Evolutionary conservation across 2,113 vertebrate genomes (phyloP), one percentile per base, ranked within the genome.

Genomic region (Pontoporia blainvillei): DNA sequence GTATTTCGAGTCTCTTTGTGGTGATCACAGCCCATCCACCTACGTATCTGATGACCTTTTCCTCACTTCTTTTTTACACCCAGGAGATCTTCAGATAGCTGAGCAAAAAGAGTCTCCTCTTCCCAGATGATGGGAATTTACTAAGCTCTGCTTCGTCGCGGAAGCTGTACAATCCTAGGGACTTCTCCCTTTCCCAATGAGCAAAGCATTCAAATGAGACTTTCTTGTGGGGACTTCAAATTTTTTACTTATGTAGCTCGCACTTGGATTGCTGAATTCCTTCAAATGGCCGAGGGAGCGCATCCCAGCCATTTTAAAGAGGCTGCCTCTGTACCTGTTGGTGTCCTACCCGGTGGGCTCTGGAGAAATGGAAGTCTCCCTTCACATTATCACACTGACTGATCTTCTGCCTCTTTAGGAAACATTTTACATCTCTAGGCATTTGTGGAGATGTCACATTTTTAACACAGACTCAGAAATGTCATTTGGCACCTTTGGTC

Each of bases 381-480:
- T 69, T 59, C 10, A 3, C 5, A 0, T 73, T 20, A n/a, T 13
- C n/a, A 9, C 25, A 36, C 0, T 3, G 52, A 25, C 79, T 36
- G 31, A 41, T 23, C 76, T 57, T 59, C 10, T 52, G 34, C 62
- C 59, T 90, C 23, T 76, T 92, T 21, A n/a, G 71, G 46, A 92
- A 57, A 20, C 76, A 46, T 14, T 66, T 31, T 34, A 44, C 27
- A 72, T 20, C 36, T 41, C 75, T 9, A 78, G 75, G 34, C 6
- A 44, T 93, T 85, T 76, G 27, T 29, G 57, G 6, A n/a, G 72
- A 67, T 34, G 8, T 72, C 61, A 71, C 29, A 12, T 34, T 34
- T 54, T 66, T 91, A 93, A 71, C 66, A 29, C 59, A 95, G 82
- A 93, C 52, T 79, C 44, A 59, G 39, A 83, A 96, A 46, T 79